These are phyloP conservation scores for Drosophila ezoana DNA, from an alignment of 2,888 invertebrate genomes.

Conservation along the genomic window DNA sequence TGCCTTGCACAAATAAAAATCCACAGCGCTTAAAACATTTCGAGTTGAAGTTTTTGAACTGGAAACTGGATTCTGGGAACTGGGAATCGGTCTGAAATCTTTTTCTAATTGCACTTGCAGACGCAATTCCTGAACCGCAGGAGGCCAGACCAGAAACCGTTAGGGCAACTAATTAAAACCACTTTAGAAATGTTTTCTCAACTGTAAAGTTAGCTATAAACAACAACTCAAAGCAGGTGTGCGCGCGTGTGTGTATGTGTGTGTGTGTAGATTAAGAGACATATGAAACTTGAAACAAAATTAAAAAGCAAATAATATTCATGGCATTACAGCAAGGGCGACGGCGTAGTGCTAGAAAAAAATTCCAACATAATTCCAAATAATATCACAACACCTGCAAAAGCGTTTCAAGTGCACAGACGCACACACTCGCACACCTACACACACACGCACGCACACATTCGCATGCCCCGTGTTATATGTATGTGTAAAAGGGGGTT, in stretches of 20 bases:
- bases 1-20: slow-evolving; percentile 13
- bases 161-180: slow-evolving; percentile 77
- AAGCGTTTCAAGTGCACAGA: slow-evolving; percentile 64
- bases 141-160: slow-evolving; percentile 37
- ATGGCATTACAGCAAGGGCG: slow-evolving; percentile 61
- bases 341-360: slow-evolving; percentile 42
- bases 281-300: slow-evolving; percentile 79
- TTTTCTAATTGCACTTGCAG: slow-evolving; percentile 27
- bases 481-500: slow-evolving; percentile 63
- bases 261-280: slow-evolving; percentile 57
- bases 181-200: slow-evolving; percentile 77
- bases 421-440: slow-evolving; percentile 14
- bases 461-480: slow-evolving; percentile 35
- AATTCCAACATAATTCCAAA: slow-evolving; percentile 76
- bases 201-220: slow-evolving; percentile 82
- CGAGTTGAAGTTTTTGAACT: slow-evolving; percentile 6
- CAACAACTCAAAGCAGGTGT: slow-evolving; percentile 49
- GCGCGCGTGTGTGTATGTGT: slow-evolving; percentile 6
- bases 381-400: slow-evolving; percentile 78
- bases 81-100: slow-evolving; percentile 27
- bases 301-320: slow-evolving; percentile 80
- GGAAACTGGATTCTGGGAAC: background rate
- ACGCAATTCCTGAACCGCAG: slow-evolving; percentile 38
- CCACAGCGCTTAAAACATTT: slow-evolving; percentile 2
- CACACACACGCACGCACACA: slow-evolving; percentile 6